Evolutionary conservation across 2,888 invertebrate species (phyloP).

Genomic region (Steromphala cineraria): DNA sequence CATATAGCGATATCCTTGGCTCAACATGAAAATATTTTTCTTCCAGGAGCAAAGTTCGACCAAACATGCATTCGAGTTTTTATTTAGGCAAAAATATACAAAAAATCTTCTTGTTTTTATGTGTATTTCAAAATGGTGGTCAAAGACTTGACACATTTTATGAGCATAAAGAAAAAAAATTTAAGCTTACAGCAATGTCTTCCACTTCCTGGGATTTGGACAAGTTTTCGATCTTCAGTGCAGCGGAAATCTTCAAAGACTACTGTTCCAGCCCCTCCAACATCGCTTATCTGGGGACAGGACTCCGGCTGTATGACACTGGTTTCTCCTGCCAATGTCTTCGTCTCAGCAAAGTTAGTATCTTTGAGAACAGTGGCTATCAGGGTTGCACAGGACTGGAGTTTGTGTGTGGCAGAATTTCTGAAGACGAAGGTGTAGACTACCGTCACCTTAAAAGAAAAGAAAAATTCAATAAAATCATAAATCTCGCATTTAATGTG

Average conservation of each 20-base stretch:
- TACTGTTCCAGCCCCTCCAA: background rate
- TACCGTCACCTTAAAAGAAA: background rate
- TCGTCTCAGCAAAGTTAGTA: background rate
- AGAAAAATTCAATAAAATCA: background rate
- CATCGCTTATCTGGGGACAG: conserved; percentile 13
- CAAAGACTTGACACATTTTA: no score
- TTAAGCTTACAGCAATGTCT: conserved; percentile 6
- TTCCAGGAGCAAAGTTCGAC: no score
- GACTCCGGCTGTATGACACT: background rate
- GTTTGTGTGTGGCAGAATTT: background rate
- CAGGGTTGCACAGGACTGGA: background rate
- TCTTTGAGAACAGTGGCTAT: background rate
- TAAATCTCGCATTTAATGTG: no score
- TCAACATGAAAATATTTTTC: no score
- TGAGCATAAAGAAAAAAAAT: background rate
- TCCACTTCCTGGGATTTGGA: background rate
- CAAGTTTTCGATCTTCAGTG: background rate
- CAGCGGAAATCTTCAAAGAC: conserved; percentile 12
- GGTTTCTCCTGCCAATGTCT: background rate
- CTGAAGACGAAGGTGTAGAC: conserved; percentile 18
- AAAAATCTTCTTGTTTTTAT: no score
- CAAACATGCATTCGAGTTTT: no score
- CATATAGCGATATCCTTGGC: no score
- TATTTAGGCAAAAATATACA: no score
- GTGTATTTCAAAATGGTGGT: no score